Conservation (phyloP, 2,888 invertebrate genomes). For the Hirtodrosophila trivittata region DNA sequence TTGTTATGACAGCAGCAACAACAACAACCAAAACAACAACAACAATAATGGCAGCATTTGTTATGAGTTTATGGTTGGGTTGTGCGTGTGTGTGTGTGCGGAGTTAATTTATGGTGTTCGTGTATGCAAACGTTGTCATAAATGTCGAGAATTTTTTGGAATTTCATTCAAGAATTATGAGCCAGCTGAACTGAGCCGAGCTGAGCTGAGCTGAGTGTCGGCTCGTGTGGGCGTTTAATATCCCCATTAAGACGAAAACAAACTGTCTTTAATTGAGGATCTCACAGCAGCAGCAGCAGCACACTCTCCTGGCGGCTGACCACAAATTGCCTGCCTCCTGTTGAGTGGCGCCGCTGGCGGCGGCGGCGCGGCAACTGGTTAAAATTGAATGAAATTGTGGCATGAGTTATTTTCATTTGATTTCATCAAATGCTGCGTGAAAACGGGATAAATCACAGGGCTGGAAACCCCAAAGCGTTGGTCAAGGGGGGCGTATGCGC, state of each 20-base stretch:
- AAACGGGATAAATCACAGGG: conserved; percentile 52
- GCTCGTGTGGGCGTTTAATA: conserved; percentile 41
- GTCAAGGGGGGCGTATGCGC: conserved; percentile 55
- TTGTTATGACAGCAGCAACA: conserved; percentile 64
- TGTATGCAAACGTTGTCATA: conserved; percentile 77
- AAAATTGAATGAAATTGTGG: conserved; percentile 36
- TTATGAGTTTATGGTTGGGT: conserved; percentile 43
- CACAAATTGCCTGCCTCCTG: conserved; percentile 31
- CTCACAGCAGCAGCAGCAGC: conserved; percentile 12
- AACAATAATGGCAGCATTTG: conserved; percentile 33
- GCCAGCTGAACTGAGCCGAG: conserved; percentile 19
- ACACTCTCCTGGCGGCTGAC: conserved; percentile 1
- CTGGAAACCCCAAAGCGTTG: conserved; percentile 11
- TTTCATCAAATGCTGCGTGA: conserved; percentile 29
- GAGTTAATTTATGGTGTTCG: conserved; percentile 76
- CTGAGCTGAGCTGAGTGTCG: conserved; percentile 5
- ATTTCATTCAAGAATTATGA: conserved; percentile 53
- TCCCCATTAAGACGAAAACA: conserved; percentile 30
- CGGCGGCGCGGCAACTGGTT: conserved; percentile 37
- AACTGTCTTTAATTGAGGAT: conserved; percentile 54
- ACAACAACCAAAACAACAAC: conserved; percentile 29
- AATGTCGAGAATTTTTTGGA: conserved; percentile 67
- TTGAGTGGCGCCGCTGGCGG: conserved; percentile 24
- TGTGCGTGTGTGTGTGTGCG: conserved; percentile 25
- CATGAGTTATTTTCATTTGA: conserved; percentile 43